Evolutionary conservation across 2,888 invertebrate species (phyloP), one percentile per base, ranked within the genome.

Genomic region (Electrophaes corylata): DNA sequence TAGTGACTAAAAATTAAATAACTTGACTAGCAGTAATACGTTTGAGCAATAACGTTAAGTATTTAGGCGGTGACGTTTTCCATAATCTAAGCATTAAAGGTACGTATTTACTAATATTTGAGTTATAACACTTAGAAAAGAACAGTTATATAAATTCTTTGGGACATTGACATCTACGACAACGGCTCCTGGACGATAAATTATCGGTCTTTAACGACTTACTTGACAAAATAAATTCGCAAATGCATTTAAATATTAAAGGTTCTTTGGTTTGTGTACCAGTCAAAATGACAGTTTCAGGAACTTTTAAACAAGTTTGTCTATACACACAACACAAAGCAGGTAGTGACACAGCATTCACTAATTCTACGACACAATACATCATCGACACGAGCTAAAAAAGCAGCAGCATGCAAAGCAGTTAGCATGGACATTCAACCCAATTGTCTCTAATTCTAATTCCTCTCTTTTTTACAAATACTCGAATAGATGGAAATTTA

Each of bases 371-470:
- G 31, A 26, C 16, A 45, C 11, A 45, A 14, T 18, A 29, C 10
- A 45, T 18, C n/a, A 29, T 31, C 10, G n/a, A n/a, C n/a, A n/a
- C n/a, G n/a, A 18, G 18, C 19, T 18, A 31, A 31, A 1, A 33
- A 19, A 45, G 33, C 18, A n/a, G n/a, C n/a, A n/a, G n/a, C n/a
- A n/a, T n/a, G n/a, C n/a, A 5, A 45, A 31, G 18, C 37, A 23
- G 16, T 39, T 39, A 39, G 29, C 26, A 40, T 18, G 26, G 40
- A 49, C 48, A 48, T 48, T 39, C 26, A 23, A 48, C 49, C 49
- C 49, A 49, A 49, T 40, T 3, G 39, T 39, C 48, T 26, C n/a
- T 26, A 18, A 48, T 16, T 2, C 16, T 29, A 6, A 37, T n/a
- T n/a, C 3, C 6, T 37, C 37, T 10, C 8, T 29, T 29, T 29